Conservation (phyloP, 2,797 vertebrate species). For the Chelon auratus region DNA sequence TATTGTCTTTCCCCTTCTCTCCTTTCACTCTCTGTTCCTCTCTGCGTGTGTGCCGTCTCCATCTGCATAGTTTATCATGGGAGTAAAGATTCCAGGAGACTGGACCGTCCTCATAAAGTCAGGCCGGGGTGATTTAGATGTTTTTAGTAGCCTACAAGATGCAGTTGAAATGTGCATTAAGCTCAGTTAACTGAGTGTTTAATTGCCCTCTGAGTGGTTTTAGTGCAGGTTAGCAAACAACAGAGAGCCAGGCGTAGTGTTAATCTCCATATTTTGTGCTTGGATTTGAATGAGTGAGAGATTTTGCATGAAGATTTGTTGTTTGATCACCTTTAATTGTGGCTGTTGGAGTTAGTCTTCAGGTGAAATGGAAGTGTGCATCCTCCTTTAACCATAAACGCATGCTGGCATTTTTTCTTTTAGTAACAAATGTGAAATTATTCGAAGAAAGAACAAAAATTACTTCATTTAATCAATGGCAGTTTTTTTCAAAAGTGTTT, state of each 20-base stretch:
- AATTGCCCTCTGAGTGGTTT: constrained; percentile 65
- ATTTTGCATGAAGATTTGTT: constrained; percentile 9
- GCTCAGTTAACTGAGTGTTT: constrained; percentile 41
- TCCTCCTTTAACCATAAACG: neutral
- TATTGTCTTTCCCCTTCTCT: constrained; percentile 48
- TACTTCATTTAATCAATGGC: neutral
- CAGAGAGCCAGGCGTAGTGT: constrained; percentile 31
- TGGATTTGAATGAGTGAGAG: constrained; percentile 29
- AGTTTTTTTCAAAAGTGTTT: neutral
- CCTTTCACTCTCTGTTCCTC: constrained; percentile 19
- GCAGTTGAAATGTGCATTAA: constrained; percentile 58
- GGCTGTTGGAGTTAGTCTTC: no score
- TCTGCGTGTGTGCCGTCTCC: constrained; percentile 15
- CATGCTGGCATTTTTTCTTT: neutral
- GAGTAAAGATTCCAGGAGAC: constrained; percentile 36
- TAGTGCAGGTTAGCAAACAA: constrained; percentile 50
- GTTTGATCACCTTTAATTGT: constrained; percentile 5
- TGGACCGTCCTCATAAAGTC: constrained; percentile 57
- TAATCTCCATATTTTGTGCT: constrained; percentile 7
- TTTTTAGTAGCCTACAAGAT: constrained; percentile 50
- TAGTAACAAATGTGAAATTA: neutral
- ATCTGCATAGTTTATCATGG: constrained; percentile 59
- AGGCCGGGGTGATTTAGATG: constrained; percentile 55
- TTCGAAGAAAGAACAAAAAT: neutral
- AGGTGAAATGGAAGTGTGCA: no score